These are phyloP conservation scores for Liparis tanakae DNA, from an alignment of 2,797 vertebrate species.

Conservation along the genomic window DNA sequence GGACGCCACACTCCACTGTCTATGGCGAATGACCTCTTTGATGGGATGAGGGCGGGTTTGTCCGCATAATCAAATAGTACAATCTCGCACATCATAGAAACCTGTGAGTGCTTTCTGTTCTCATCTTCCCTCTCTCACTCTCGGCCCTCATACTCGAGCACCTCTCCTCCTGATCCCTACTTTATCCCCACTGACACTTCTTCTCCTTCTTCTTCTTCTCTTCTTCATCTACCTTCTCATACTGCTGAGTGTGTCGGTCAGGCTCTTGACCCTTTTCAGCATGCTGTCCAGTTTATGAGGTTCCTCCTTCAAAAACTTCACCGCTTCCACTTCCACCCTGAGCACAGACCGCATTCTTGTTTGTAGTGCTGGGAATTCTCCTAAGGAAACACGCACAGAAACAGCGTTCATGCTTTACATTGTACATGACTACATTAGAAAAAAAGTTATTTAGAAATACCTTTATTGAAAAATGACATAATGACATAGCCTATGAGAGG, in stretches of 20 bases:
- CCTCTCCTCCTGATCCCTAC: constrained; percentile 10
- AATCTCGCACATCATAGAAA: constrained; percentile 58
- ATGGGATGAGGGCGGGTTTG: constrained; percentile 51
- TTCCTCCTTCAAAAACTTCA: constrained; percentile 97
- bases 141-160: constrained; percentile 15
- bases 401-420: background rate
- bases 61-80: constrained; percentile 59
- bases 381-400: constrained; percentile 70
- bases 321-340: constrained; percentile 95
- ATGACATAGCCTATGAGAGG: background rate
- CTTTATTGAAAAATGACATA: background rate
- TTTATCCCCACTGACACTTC: constrained; percentile 31
- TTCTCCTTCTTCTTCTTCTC: background rate
- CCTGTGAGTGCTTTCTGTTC: constrained; percentile 54
- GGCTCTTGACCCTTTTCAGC: constrained; percentile 92
- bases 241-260: constrained; percentile 90
- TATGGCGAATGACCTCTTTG: constrained; percentile 60
- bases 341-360: constrained; percentile 94
- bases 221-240: constrained; percentile 86
- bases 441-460: background rate
- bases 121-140: constrained; percentile 35
- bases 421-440: too few relatives aligned
- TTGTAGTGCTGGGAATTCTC: constrained; percentile 93
- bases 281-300: constrained; percentile 97
- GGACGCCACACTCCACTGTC: constrained; percentile 44